These are phyloP conservation scores for Gallinago nigripennis DNA, from an alignment of 2,797 vertebrate species.

Conservation along the genomic window DNA sequence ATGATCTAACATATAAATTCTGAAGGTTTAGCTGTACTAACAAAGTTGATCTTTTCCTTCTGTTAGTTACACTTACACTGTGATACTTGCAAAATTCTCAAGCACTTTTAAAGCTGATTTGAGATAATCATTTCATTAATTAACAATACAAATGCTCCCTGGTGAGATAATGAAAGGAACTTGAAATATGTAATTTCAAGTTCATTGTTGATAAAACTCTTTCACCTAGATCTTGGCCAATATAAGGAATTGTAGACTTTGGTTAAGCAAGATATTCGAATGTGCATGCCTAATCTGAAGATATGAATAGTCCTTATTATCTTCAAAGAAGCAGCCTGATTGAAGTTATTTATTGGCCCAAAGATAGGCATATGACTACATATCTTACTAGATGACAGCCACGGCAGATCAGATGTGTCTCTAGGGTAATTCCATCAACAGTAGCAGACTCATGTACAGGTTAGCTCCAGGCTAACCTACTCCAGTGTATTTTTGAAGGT, in stretches of 20 bases:
- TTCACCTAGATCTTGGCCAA: background rate
- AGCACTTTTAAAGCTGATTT: background rate
- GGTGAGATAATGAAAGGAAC: background rate
- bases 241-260: background rate
- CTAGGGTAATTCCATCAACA: background rate
- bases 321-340: background rate
- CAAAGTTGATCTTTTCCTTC: background rate
- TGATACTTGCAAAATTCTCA: background rate
- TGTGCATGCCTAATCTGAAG: background rate
- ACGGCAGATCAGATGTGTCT: background rate
- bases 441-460: background rate
- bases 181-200: background rate
- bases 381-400: background rate
- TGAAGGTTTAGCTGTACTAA: background rate
- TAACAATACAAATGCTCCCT: background rate
- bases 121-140: constrained; percentile 17
- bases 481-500: background rate
- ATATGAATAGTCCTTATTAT: background rate
- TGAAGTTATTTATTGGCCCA: background rate
- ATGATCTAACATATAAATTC: background rate
- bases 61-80: background rate
- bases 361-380: background rate
- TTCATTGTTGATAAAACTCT: constrained; percentile 24
- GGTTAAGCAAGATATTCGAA: background rate
- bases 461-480: background rate